Base-by-base conservation (phyloP, 2,888 invertebrate genomes). In the Odontothrips loti region DNA sequence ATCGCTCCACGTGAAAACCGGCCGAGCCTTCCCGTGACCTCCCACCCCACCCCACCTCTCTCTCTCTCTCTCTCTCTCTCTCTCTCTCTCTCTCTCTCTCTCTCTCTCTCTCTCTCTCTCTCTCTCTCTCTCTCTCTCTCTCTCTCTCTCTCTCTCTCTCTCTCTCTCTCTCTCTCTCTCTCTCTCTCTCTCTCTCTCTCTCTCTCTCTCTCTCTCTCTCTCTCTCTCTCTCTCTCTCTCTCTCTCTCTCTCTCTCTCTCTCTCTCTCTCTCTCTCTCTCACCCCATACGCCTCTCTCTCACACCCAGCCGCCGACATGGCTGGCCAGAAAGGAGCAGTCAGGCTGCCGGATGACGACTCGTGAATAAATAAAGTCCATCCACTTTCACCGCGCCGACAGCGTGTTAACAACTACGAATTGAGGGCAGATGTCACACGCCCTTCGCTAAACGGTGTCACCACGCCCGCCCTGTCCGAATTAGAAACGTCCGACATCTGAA, bases 241-340 rank as follows among this genome's bases (percentile, higher is more conserved):
- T 63, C 63, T 63, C 23, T 51, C 51, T 51, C 51, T 51, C 51
- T 51, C 51, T 51, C 51, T 51, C 51, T 51, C 51, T 51, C 51
- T 10, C 48, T 10, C 51, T 51, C 51, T 51, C 51, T 51, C 51
- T 10, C 51, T 51, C 51, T 51, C 51, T 51, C 51, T 17, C 51
- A 51, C 51, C n/a, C n/a, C n/a, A n/a, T n/a, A 51, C 51, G 51
- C 4, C 15, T 2, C 51, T 10, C 51, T 51, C 51, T 48, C 51
- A 10, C 51, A 2, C 51, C 51, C 34, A 6, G 34, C 34, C 34
- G 34, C 34, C 34, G 34, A 43, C 34, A 43, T 6, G 34, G 34
- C 34, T 6, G 34, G 34, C 3, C 34, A 43, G 34, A 2, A 43
- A 43, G 34, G 3, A 43, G 34, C 34, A 43, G 34, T 43, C 34